phyloP scores from a whole-genome alignment of 2,888 invertebrate species.

The Dryococelus australis region DNA sequence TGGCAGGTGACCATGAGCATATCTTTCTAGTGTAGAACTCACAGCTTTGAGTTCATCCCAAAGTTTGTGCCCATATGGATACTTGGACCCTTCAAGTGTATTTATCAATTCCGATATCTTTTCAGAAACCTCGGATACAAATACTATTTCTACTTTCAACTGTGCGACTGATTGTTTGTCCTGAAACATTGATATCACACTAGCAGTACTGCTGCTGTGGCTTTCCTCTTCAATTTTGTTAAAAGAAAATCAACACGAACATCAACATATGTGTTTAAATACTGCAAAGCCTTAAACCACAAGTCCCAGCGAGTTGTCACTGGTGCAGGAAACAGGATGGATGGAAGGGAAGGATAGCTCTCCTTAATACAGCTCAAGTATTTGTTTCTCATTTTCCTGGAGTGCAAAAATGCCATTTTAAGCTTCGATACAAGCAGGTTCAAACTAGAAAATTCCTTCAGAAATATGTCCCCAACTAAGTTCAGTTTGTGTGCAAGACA shows the following conservation, averaged over 20 bases:
- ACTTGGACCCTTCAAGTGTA: constrained; percentile 4
- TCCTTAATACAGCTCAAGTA: not conserved
- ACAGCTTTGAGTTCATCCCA: not conserved
- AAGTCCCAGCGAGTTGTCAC: not conserved
- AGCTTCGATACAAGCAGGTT: not conserved
- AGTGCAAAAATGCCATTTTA: not conserved
- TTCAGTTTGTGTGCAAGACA: constrained; percentile 5
- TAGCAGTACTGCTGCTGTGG: constrained; percentile 11
- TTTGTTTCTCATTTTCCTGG: constrained; percentile 24
- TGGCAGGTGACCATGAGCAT: not conserved
- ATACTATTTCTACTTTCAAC: not conserved
- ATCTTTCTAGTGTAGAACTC: not conserved
- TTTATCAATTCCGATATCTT: not conserved
- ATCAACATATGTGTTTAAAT: not conserved
- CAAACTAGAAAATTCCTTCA: not conserved
- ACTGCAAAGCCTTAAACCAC: not conserved
- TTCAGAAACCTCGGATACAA: not conserved
- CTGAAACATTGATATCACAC: not conserved
- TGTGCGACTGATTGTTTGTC: not conserved
- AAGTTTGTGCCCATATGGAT: constrained; percentile 9
- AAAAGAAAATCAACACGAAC: not conserved
- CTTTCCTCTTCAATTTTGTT: not conserved
- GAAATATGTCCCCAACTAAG: constrained; percentile 12
- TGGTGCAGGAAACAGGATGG: constrained; percentile 1
- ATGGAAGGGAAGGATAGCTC: not conserved